A percentile compares a stretch with the other conserved stretches of the same genome.
Evolutionary conservation across 2,797 vertebrate species (phyloP).

Genomic region (Hippopotamyrus pictus): DNA sequence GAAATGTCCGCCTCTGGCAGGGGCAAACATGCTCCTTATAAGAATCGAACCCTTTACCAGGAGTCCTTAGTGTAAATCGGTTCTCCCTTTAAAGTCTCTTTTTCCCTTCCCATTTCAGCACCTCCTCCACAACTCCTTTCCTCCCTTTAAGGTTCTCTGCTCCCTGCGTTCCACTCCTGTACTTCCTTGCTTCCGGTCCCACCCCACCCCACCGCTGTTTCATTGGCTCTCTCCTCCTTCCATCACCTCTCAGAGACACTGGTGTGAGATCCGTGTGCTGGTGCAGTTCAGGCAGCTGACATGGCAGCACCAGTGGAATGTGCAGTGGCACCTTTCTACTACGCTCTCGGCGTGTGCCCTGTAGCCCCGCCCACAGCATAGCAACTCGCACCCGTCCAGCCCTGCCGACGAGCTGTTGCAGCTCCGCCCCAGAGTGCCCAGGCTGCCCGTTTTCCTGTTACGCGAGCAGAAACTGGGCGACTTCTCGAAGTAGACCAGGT

Average conservation of each 20-base stretch:
- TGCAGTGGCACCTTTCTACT: conserved; percentile 94
- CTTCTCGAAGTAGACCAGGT: conserved; percentile 95
- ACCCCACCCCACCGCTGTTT: neutral
- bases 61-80: neutral
- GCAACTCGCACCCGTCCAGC: conserved; percentile 89
- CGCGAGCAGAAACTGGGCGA: conserved; percentile 95
- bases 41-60: neutral
- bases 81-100: neutral
- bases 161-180: conserved; percentile 23
- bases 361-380: conserved; percentile 91
- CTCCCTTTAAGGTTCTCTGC: conserved; percentile 8
- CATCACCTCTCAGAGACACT: conserved; percentile 76
- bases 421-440: conserved; percentile 79
- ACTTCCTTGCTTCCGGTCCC: neutral
- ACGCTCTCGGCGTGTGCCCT: conserved; percentile 81
- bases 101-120: neutral
- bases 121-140: neutral
- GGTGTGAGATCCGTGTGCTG: conserved; percentile 83
- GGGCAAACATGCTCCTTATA: neutral
- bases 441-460: conserved; percentile 80
- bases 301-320: conserved; percentile 98
- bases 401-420: conserved; percentile 94
- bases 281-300: conserved; percentile 99
- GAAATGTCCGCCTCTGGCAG: too few relatives aligned
- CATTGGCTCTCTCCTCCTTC: neutral